These are phyloP conservation scores for Ennomos fuscantarius DNA, from an alignment of 2,888 invertebrate species.

Conservation along the genomic window DNA sequence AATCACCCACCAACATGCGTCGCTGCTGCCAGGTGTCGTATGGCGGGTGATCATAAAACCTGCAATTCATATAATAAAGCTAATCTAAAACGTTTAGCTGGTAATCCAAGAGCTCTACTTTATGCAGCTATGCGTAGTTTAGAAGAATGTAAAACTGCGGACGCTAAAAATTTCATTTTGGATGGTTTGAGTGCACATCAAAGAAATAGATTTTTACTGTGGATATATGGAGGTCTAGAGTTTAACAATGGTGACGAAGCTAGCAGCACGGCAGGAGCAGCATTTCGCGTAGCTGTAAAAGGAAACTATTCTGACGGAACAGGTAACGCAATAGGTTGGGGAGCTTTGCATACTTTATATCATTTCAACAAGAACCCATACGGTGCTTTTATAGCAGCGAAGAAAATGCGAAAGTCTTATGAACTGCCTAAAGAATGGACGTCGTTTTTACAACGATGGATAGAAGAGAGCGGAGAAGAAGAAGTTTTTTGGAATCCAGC, in stretches of 20 bases:
- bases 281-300: conserved; percentile 70
- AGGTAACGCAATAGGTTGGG: conserved; percentile 74
- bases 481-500: conserved; percentile 71
- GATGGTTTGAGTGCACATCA: conserved; percentile 58
- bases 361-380: conserved; percentile 56
- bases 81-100: conserved; percentile 49
- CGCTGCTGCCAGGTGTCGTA: conserved; percentile 63
- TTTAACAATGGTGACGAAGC: conserved; percentile 58
- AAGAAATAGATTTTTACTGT: conserved; percentile 69
- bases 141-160: conserved; percentile 58
- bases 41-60: conserved; percentile 63
- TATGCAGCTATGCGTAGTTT: conserved; percentile 65
- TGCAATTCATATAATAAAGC: conserved; percentile 55
- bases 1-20: conserved; percentile 46
- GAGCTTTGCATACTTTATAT: conserved; percentile 68
- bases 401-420: conserved; percentile 72
- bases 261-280: conserved; percentile 56
- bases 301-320: conserved; percentile 71
- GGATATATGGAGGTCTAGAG: conserved; percentile 67
- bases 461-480: conserved; percentile 70
- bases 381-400: conserved; percentile 68
- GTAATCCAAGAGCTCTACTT: conserved; percentile 62
- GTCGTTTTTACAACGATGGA: conserved; percentile 64
- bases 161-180: conserved; percentile 60
- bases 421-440: conserved; percentile 67